Evolutionary conservation across 2,888 invertebrate species (phyloP).

Genomic region (Cheilosia variabilis): DNA sequence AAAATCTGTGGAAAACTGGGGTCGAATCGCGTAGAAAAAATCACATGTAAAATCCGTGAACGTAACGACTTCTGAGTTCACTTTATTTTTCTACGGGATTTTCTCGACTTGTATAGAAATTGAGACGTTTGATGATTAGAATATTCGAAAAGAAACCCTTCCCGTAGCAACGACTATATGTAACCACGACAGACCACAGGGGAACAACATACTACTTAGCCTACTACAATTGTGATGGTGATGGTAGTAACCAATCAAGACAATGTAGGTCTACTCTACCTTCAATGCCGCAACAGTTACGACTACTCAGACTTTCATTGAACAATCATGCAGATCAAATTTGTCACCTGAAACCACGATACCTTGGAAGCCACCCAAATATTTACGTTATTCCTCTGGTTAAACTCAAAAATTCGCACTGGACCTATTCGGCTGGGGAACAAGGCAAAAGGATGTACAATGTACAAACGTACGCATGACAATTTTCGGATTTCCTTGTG

Average conservation of each 20-base stretch:
- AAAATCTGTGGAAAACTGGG: too few relatives aligned
- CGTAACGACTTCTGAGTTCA: too few relatives aligned
- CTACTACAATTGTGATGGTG: too few relatives aligned
- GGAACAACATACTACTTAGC: too few relatives aligned
- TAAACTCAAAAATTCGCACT: conserved; percentile 51
- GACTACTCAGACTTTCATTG: conserved; percentile 51
- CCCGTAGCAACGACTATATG: too few relatives aligned
- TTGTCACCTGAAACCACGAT: conserved; percentile 73
- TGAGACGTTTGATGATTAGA: too few relatives aligned
- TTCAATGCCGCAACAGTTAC: conserved; percentile 36
- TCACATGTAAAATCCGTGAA: too few relatives aligned
- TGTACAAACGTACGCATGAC: conserved; percentile 43
- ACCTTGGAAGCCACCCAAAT: conserved; percentile 74
- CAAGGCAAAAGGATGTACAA: conserved; percentile 65
- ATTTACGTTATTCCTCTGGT: conserved; percentile 28
- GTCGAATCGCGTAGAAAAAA: too few relatives aligned
- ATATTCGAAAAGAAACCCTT: too few relatives aligned
- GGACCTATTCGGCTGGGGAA: conserved; percentile 37
- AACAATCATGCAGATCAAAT: conserved; percentile 70
- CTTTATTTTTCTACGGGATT: too few relatives aligned
- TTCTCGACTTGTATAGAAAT: too few relatives aligned
- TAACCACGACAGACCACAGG: too few relatives aligned
- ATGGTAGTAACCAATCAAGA: background rate
- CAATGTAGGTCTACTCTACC: background rate
- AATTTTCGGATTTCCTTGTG: conserved; percentile 74